A percentile compares a stretch with the other conserved stretches of the same genome.
phyloP scores from a whole-genome alignment of 2,113 vertebrate species.

The Tauraco erythrolophus region DNA sequence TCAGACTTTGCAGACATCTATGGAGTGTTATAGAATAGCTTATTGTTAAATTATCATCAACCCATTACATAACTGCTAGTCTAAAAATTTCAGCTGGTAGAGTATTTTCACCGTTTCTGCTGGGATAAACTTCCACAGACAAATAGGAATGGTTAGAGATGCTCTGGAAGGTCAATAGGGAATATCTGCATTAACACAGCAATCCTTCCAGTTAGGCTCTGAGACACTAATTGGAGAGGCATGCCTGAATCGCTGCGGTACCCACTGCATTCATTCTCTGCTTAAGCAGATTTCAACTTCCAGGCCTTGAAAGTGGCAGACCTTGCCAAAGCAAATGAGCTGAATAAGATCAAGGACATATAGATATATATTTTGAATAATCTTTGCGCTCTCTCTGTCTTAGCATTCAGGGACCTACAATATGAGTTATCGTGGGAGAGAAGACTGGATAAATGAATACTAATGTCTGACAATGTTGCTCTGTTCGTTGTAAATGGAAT shows the following conservation, averaged over 20 bases:
- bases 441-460: neutral
- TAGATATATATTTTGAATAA: neutral
- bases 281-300: neutral
- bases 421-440: neutral
- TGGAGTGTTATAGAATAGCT: neutral
- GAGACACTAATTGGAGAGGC: neutral
- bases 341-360: conserved; percentile 46
- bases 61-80: neutral
- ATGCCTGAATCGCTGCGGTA: neutral
- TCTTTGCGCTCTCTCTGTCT: neutral
- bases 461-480: conserved; percentile 31
- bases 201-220: neutral
- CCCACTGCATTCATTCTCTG: neutral
- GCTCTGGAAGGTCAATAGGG: neutral
- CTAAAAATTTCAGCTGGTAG: neutral
- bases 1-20: neutral
- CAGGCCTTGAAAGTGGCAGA: neutral
- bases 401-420: neutral
- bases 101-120: neutral
- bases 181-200: neutral
- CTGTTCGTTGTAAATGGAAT: conserved; percentile 24
- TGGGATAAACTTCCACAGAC: neutral
- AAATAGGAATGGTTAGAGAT: neutral
- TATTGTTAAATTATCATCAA: neutral
- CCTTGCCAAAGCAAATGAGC: neutral